Percentiles rank a stretch among this genome's conserved stretches.
phyloP scores from a whole-genome alignment of 2,888 invertebrate species.

The Hypomecis atomaria region DNA sequence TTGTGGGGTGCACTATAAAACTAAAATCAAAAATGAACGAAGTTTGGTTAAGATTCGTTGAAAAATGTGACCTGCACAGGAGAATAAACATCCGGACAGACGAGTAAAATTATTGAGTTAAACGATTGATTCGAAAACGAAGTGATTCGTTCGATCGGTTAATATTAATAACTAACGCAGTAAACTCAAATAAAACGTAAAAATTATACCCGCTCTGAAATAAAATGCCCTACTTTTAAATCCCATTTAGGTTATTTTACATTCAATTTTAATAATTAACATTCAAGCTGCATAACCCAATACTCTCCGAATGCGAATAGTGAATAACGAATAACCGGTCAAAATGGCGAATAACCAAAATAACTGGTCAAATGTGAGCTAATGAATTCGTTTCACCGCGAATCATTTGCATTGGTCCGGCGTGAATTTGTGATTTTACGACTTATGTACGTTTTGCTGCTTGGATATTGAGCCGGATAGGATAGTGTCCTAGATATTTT shows the following conservation, averaged over 20 bases:
- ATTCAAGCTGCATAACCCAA: conserved; percentile 6
- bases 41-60: no score
- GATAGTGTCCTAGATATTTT: no score
- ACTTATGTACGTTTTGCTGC: conserved; percentile 34
- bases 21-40: no score
- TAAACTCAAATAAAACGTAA: not conserved
- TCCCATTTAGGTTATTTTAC: not conserved
- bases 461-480: conserved; percentile 14
- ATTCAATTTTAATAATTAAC: conserved; percentile 13
- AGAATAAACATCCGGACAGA: no score
- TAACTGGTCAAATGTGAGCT: conserved; percentile 28
- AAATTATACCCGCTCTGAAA: not conserved
- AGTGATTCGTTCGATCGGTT: no score
- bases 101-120: no score
- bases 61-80: no score
- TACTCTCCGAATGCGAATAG: conserved; percentile 1
- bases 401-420: conserved; percentile 40
- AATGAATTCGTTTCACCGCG: conserved; percentile 40
- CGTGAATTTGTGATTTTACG: conserved; percentile 39
- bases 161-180: no score
- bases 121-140: no score
- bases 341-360: conserved; percentile 18
- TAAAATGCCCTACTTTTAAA: not conserved
- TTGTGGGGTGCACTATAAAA: no score
- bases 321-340: conserved; percentile 4